These are phyloP conservation scores for Leptothorax acervorum DNA, from an alignment of 2,888 invertebrate genomes.

Conservation along the genomic window DNA sequence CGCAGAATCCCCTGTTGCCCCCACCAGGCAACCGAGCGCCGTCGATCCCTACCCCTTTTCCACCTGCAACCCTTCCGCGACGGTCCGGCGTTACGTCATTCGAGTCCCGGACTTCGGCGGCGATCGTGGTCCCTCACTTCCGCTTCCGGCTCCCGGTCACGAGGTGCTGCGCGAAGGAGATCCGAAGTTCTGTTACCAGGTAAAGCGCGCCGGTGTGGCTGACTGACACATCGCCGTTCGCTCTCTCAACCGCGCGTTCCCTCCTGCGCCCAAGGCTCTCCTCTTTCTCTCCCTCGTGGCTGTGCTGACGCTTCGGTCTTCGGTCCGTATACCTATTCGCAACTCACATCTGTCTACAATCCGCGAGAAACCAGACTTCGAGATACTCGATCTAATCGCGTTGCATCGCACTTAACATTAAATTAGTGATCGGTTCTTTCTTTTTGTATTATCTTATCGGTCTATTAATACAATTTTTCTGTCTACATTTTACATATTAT, in stretches of 20 bases:
- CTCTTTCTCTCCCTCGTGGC: not conserved
- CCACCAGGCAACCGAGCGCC: conserved; percentile 57
- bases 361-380: conserved; percentile 2
- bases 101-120: conserved; percentile 76
- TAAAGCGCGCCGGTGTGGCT: conserved; percentile 38
- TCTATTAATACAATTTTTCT: not conserved
- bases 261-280: not conserved
- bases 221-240: not conserved
- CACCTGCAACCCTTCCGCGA: conserved; percentile 73
- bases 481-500: not conserved
- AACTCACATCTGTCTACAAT: not conserved
- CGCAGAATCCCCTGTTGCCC: conserved; percentile 68
- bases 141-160: conserved; percentile 69
- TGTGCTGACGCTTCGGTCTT: not conserved
- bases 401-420: not conserved
- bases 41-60: conserved; percentile 71
- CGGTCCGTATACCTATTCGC: not conserved
- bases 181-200: conserved; percentile 58
- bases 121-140: conserved; percentile 69
- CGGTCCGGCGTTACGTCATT: conserved; percentile 75
- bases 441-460: not conserved
- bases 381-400: no score
- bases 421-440: not conserved
- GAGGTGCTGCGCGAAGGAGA: conserved; percentile 46
- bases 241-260: not conserved